A percentile compares a stretch with the other conserved stretches of the same genome.
These are phyloP conservation scores for Caranx ignobilis DNA, from an alignment of 2,113 vertebrate genomes.

Conservation along the genomic window DNA sequence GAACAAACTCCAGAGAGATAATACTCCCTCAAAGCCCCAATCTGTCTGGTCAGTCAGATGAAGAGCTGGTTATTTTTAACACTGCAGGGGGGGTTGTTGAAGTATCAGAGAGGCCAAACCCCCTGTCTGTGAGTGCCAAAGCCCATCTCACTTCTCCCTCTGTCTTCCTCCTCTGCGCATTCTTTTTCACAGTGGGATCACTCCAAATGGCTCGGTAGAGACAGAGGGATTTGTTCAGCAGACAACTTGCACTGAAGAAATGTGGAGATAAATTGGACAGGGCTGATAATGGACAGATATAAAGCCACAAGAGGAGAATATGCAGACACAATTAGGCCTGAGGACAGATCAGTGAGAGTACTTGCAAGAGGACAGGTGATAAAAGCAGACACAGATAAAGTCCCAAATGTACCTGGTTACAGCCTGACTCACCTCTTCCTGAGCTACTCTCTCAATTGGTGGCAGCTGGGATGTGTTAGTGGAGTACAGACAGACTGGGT, in stretches of 20 bases:
- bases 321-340: slow-evolving; percentile 61
- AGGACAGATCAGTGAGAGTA: slow-evolving; percentile 54
- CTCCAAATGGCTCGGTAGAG: slow-evolving; percentile 49
- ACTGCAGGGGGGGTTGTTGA: slow-evolving; percentile 51
- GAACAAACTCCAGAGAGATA: slow-evolving; percentile 77
- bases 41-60: slow-evolving; percentile 77
- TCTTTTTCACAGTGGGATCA: slow-evolving; percentile 52
- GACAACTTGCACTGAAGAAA: slow-evolving; percentile 50
- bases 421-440: slow-evolving; percentile 35
- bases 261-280: slow-evolving; percentile 62
- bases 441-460: slow-evolving; percentile 8
- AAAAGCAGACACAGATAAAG: slow-evolving; percentile 53
- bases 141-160: slow-evolving; percentile 54
- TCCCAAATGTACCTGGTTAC: slow-evolving; percentile 50
- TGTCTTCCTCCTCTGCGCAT: slow-evolving; percentile 43
- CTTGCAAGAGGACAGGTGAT: slow-evolving; percentile 55
- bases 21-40: slow-evolving; percentile 78
- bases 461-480: slow-evolving; percentile 31
- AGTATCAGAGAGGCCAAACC: slow-evolving; percentile 68
- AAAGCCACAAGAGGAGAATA: slow-evolving; percentile 61
- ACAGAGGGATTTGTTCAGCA: slow-evolving; percentile 59
- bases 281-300: slow-evolving; percentile 56
- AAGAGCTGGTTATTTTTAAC: slow-evolving; percentile 83
- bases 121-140: slow-evolving; percentile 43
- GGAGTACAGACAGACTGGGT: slow-evolving; percentile 1